These are phyloP conservation scores for Nycticryphes semicollaris DNA, from an alignment of 2,113 vertebrate genomes.

Conservation along the genomic window DNA sequence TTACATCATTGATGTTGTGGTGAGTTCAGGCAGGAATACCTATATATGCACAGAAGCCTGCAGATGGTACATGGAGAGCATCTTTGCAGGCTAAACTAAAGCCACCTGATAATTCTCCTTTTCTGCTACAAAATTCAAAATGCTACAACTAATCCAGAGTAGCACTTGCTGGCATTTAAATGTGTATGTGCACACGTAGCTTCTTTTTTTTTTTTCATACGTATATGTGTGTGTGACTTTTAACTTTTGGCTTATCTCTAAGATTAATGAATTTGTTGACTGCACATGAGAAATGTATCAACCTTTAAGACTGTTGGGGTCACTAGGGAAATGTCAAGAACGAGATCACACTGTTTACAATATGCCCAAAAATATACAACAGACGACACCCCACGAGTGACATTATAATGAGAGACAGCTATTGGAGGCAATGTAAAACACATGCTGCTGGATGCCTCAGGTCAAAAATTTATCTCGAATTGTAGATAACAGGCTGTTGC, in stretches of 20 bases:
- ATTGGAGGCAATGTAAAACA: neutral
- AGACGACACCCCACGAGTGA: neutral
- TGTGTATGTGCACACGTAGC: rapidly evolving
- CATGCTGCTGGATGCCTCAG: neutral
- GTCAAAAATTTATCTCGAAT: neutral
- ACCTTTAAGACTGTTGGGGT: neutral
- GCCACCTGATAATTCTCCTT: neutral
- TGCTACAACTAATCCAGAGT: neutral
- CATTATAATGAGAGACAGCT: neutral
- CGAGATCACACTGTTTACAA: neutral
- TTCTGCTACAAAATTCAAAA: neutral
- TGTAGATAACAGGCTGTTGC: neutral
- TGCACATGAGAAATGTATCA: neutral
- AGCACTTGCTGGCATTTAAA: neutral
- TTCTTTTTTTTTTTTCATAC: neutral
- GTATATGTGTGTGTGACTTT: neutral
- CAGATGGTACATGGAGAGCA: neutral
- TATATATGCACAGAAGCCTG: neutral
- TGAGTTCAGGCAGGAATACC: neutral
- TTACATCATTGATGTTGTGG: neutral
- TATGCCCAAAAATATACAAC: neutral
- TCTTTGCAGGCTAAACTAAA: neutral
- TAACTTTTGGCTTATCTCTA: neutral
- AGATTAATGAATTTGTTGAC: neutral
- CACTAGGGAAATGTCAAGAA: neutral